phyloP scores from a whole-genome alignment of 2,113 vertebrate genomes.

The Crotalus helleri region DNA sequence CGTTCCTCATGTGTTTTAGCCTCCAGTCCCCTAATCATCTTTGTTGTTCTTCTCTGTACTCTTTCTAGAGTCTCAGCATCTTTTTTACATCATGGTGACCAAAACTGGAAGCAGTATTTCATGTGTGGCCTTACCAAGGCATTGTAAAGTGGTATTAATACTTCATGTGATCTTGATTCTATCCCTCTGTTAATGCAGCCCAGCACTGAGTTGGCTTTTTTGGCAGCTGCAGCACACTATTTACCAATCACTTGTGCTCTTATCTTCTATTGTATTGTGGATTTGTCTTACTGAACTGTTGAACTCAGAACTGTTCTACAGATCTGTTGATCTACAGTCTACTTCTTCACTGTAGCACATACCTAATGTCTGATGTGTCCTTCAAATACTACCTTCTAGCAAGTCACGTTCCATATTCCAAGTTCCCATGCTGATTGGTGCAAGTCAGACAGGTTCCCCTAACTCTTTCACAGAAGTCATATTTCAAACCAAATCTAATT shows the following conservation, averaged over 20 bases:
- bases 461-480: constrained; percentile 10
- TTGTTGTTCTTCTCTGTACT: too few species aligned
- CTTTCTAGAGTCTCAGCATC: too few species aligned
- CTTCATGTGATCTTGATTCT: too few species aligned
- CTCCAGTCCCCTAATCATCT: too few species aligned
- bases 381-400: constrained; percentile 25
- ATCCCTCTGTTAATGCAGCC: too few species aligned
- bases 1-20: too few species aligned
- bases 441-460: constrained; percentile 17
- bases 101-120: too few species aligned
- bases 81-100: too few species aligned
- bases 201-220: too few species aligned
- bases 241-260: neutral
- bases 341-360: neutral
- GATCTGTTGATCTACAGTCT: neutral
- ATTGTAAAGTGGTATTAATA: too few species aligned
- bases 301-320: constrained; percentile 8
- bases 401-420: constrained; percentile 8
- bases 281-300: neutral
- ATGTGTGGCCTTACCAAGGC: too few species aligned
- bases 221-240: too few species aligned
- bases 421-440: constrained; percentile 5
- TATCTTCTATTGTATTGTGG: neutral
- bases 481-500: constrained; percentile 34
- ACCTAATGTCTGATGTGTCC: constrained; percentile 4